Conservation (phyloP, 2,797 vertebrate species). For the Paratrypauchen microcephalus region DNA sequence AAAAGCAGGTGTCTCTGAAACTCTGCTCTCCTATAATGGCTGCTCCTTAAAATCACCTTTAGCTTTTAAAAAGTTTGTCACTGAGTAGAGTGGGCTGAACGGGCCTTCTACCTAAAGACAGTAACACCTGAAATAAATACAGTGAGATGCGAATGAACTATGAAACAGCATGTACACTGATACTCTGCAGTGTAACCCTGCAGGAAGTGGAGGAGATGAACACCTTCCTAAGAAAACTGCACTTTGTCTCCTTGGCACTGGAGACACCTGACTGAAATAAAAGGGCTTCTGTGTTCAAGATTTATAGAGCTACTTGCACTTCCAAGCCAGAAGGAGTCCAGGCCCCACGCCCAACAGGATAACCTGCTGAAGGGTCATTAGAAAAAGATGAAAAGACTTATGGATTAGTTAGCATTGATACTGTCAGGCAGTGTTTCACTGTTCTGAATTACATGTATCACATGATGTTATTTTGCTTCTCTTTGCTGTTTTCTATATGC, state of each 20-base stretch:
- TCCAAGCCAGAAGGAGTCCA: constrained; percentile 53
- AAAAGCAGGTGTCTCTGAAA: neutral
- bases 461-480: neutral
- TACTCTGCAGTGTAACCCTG: neutral
- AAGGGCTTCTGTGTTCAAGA: constrained; percentile 59
- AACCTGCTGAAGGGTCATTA: constrained; percentile 43
- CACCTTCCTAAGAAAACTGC: constrained; percentile 46
- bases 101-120: too few relatives aligned
- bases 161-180: constrained; percentile 40
- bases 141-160: constrained; percentile 6
- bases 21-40: neutral
- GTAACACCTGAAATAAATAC: neutral
- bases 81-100: neutral
- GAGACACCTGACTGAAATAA: constrained; percentile 61
- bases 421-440: constrained; percentile 60
- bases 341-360: constrained; percentile 56
- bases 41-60: neutral
- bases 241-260: constrained; percentile 54
- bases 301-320: constrained; percentile 16
- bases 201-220: constrained; percentile 34
- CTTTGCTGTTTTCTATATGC: constrained; percentile 19
- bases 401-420: constrained; percentile 45
- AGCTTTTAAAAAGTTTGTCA: neutral
- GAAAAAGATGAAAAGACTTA: constrained; percentile 38
- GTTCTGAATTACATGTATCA: constrained; percentile 32